phyloP scores from a whole-genome alignment of 2,797 vertebrate genomes.

The Cyprinella venusta region DNA sequence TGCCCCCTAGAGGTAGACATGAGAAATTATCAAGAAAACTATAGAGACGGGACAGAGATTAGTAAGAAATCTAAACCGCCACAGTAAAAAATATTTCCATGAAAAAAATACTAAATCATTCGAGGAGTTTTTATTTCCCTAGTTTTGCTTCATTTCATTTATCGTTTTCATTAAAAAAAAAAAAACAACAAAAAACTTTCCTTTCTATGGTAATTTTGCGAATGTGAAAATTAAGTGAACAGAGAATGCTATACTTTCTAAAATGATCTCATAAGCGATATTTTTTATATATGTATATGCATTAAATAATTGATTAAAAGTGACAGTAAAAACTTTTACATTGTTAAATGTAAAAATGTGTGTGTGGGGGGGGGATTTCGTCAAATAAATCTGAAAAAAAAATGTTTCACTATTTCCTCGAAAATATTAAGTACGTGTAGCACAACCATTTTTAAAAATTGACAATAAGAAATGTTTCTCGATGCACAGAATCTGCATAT shows the following conservation, averaged over 20 bases:
- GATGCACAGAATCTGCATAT: not conserved
- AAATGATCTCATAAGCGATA: not conserved
- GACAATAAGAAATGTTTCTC: not conserved
- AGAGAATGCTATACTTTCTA: not conserved
- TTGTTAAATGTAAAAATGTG: too few species aligned
- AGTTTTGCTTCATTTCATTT: too few species aligned
- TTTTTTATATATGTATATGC: too few species aligned
- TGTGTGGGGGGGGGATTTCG: too few species aligned
- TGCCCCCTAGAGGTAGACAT: conserved; percentile 51
- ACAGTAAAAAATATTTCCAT: not conserved
- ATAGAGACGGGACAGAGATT: not conserved
- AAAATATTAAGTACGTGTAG: not conserved
- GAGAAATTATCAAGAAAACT: conserved; percentile 5
- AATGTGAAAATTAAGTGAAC: not conserved
- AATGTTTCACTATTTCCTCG: not conserved
- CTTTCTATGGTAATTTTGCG: not conserved
- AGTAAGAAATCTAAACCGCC: not conserved
- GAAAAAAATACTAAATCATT: not conserved
- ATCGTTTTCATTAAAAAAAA: too few species aligned
- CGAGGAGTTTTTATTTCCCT: not conserved
- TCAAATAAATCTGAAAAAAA: not conserved
- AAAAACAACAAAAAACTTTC: too few species aligned
- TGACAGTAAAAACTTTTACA: too few species aligned
- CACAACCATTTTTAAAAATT: too few species aligned
- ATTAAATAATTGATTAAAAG: not conserved